phyloP scores from a whole-genome alignment of 2,888 invertebrate species.

The Harpagoxenus sublaevis region DNA sequence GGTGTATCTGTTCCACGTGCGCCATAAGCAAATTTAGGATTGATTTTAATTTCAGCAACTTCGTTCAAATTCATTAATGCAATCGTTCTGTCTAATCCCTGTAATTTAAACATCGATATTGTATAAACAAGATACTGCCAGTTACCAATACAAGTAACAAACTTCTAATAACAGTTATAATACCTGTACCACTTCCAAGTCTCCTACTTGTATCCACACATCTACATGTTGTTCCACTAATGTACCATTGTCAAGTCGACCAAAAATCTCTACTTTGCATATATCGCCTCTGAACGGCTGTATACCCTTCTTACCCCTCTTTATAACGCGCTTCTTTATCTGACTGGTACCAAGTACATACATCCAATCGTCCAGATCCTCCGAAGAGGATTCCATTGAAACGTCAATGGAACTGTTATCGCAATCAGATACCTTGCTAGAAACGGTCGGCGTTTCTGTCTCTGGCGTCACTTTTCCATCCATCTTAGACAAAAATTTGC shows the following conservation, averaged over 20 bases:
- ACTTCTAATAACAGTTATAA: constrained; percentile 6
- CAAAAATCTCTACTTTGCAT: constrained; percentile 91
- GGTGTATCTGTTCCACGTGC: constrained; percentile 88
- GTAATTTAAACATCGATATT: constrained; percentile 81
- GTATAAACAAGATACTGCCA: constrained; percentile 54
- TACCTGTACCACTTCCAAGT: constrained; percentile 91
- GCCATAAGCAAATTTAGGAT: constrained; percentile 94
- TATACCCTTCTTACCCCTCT: constrained; percentile 88
- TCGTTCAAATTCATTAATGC: constrained; percentile 95
- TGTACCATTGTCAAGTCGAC: constrained; percentile 89
- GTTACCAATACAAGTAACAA: constrained; percentile 77
- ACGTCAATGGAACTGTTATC: constrained; percentile 81
- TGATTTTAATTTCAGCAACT: constrained; percentile 91
- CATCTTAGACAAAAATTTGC: constrained; percentile 67
- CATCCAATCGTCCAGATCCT: constrained; percentile 87
- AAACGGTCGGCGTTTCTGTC: constrained; percentile 78
- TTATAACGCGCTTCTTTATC: constrained; percentile 88
- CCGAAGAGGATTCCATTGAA: constrained; percentile 77
- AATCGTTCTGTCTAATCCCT: constrained; percentile 95
- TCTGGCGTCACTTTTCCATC: constrained; percentile 62
- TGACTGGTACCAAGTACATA: constrained; percentile 94
- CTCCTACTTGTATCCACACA: constrained; percentile 92
- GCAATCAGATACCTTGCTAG: constrained; percentile 79
- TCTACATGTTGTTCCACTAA: constrained; percentile 91
- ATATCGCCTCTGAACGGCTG: constrained; percentile 92